Conservation (phyloP, 2,888 invertebrate species). For the Tetheella fluctuosa region DNA sequence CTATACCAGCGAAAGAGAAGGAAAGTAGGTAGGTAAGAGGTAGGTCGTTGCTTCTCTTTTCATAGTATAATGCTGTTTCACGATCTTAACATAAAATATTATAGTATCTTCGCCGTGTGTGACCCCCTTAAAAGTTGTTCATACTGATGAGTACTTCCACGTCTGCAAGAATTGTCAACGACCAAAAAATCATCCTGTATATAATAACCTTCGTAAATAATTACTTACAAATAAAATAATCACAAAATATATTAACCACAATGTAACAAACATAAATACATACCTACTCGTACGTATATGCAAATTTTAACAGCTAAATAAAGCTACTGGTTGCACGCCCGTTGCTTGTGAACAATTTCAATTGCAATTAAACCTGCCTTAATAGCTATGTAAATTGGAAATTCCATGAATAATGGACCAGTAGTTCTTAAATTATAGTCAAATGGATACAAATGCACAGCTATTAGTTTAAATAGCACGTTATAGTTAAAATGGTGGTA, state of each 20-base stretch:
- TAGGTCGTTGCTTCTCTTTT: too few species aligned
- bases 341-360: slow-evolving; percentile 8
- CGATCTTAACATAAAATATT: too few species aligned
- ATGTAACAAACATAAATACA: background rate
- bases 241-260: background rate
- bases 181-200: too few species aligned
- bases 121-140: too few species aligned
- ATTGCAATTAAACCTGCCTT: slow-evolving; percentile 4
- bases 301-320: slow-evolving; percentile 2
- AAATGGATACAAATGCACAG: background rate
- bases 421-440: background rate
- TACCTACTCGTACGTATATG: background rate
- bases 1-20: too few species aligned
- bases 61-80: too few species aligned
- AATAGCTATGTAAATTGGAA: slow-evolving; percentile 4
- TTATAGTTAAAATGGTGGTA: background rate
- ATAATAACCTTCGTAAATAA: too few species aligned
- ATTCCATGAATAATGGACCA: slow-evolving; percentile 3
- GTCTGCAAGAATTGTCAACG: too few species aligned
- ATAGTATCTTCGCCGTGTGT: too few species aligned
- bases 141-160: too few species aligned
- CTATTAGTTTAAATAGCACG: background rate
- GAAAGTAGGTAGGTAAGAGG: too few species aligned
- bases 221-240: too few species aligned
- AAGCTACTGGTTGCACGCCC: slow-evolving; percentile 7